phyloP scores from a whole-genome alignment of 2,888 invertebrate species.

The Lasioglossum leucozonium region DNA sequence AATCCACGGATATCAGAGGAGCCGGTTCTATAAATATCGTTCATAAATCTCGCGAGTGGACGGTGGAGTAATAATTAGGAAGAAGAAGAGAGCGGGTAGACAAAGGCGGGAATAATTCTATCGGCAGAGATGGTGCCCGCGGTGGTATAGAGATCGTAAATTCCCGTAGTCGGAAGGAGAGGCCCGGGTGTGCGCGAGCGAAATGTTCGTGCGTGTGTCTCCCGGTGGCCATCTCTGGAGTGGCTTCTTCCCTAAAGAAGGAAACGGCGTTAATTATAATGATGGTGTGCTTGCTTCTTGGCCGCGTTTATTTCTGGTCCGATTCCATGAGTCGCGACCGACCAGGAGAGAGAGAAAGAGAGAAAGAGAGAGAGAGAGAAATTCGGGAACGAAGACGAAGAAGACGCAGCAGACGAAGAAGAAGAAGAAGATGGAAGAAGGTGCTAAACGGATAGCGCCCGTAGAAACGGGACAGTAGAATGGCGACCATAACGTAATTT shows the following conservation, averaged over 20 bases:
- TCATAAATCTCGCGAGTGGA: slow-evolving; percentile 43
- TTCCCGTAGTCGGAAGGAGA: slow-evolving; percentile 32
- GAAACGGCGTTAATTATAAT: slow-evolving; percentile 79
- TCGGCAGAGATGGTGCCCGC: slow-evolving; percentile 43
- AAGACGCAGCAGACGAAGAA: slow-evolving; percentile 7
- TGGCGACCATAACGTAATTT: slow-evolving; percentile 81
- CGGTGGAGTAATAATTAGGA: slow-evolving; percentile 51
- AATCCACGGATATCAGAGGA: slow-evolving; percentile 43
- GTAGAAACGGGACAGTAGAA: slow-evolving; percentile 70
- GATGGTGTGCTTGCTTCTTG: slow-evolving; percentile 65
- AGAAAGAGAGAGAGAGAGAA: background rate
- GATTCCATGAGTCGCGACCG: slow-evolving; percentile 37
- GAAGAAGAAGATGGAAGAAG: slow-evolving; percentile 56
- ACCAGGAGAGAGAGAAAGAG: background rate
- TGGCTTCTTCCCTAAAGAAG: slow-evolving; percentile 54
- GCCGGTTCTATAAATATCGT: slow-evolving; percentile 49
- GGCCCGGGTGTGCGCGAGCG: background rate
- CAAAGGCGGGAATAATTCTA: slow-evolving; percentile 62
- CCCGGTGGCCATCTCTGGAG: slow-evolving; percentile 32
- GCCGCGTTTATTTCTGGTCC: slow-evolving; percentile 72
- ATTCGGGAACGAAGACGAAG: slow-evolving; percentile 14
- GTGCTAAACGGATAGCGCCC: slow-evolving; percentile 72
- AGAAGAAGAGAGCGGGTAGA: slow-evolving; percentile 43
- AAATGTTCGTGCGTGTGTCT: background rate
- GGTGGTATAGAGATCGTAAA: slow-evolving; percentile 49